These are phyloP conservation scores for Atherinomorus stipes DNA, from an alignment of 2,113 vertebrate genomes.

Conservation along the genomic window DNA sequence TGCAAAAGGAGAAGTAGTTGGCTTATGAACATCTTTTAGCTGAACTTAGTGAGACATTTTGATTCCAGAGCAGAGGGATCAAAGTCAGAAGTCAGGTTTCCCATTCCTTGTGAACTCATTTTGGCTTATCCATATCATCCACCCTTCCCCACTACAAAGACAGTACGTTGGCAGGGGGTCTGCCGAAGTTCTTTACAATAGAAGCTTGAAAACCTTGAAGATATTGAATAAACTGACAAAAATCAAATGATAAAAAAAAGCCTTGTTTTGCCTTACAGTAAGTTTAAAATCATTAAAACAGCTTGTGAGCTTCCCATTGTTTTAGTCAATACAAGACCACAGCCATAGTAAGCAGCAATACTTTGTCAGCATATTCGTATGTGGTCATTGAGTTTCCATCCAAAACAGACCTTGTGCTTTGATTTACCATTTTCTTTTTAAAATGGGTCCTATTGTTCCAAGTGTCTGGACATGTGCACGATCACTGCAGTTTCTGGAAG, in stretches of 20 bases:
- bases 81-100: constrained; percentile 48
- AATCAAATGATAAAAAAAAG: constrained; percentile 24
- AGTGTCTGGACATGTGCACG: neutral
- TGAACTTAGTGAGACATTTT: constrained; percentile 25
- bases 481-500: too few relatives aligned
- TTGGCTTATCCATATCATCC: constrained; percentile 28
- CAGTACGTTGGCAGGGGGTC: constrained; percentile 40
- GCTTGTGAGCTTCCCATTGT: constrained; percentile 11
- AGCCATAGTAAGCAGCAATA: constrained; percentile 9
- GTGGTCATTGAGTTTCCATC: constrained; percentile 25
- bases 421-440: constrained; percentile 7
- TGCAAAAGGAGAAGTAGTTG: neutral
- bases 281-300: constrained; percentile 29
- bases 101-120: constrained; percentile 39
- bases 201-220: constrained; percentile 22
- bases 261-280: constrained; percentile 22
- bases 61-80: constrained; percentile 42
- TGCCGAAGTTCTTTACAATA: constrained; percentile 37
- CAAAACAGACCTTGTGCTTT: constrained; percentile 18
- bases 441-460: neutral
- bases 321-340: constrained; percentile 27
- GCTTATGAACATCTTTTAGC: constrained; percentile 10
- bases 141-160: constrained; percentile 54
- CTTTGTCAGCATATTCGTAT: constrained; percentile 26
- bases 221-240: constrained; percentile 15